phyloP scores from a whole-genome alignment of 1,140 invertebrate genomes.

The Palaemon carinicauda region DNA sequence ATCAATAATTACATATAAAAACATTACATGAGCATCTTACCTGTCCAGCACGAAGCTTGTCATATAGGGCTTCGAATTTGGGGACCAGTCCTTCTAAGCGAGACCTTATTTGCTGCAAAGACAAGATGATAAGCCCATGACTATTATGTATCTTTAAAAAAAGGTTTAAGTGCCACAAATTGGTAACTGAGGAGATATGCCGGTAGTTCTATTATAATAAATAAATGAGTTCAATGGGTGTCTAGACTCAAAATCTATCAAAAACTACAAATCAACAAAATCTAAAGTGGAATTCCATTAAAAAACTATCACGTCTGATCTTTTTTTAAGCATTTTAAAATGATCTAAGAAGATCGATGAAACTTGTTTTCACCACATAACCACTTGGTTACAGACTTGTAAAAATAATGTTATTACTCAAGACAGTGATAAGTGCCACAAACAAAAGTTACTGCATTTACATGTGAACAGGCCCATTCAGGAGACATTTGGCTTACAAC shows the following conservation, averaged over 20 bases:
- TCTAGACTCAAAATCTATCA: too few species aligned
- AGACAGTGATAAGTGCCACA: too few species aligned
- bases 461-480: too few species aligned
- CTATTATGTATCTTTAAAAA: conserved; percentile 14
- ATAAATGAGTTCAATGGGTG: background rate
- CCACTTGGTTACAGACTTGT: too few species aligned
- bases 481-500: too few species aligned
- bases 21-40: conserved; percentile 67
- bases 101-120: conserved; percentile 84
- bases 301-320: too few species aligned
- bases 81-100: conserved; percentile 89
- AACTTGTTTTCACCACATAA: background rate
- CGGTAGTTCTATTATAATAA: background rate
- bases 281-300: too few species aligned
- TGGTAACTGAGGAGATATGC: too few species aligned
- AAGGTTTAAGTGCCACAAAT: conserved; percentile 13
- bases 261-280: too few species aligned
- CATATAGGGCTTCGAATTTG: conserved; percentile 88
- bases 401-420: too few species aligned
- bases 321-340: too few species aligned
- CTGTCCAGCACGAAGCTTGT: conserved; percentile 81
- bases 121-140: conserved; percentile 50
- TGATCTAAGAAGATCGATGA: background rate
- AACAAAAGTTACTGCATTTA: too few species aligned
- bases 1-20: background rate